Evolutionary conservation across 2,888 invertebrate species (phyloP).

Genomic region (Drosophila peninsularis): DNA sequence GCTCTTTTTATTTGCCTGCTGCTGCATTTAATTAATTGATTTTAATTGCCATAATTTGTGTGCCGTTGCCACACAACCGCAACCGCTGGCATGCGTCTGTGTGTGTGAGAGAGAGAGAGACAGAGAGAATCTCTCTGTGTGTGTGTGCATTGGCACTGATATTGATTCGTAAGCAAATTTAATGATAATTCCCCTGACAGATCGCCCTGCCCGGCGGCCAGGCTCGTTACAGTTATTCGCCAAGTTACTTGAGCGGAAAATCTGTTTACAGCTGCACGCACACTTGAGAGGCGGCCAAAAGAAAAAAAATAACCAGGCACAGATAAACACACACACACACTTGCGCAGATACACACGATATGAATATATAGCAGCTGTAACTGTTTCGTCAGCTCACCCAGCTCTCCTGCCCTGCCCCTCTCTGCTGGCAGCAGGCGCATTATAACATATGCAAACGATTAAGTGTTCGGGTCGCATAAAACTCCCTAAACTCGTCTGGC

Average conservation of each 20-base stretch:
- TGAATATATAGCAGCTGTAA: slow-evolving; percentile 27
- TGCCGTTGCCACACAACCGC: slow-evolving; percentile 79
- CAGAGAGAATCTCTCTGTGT: slow-evolving; percentile 21
- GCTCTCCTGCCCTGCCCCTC: not conserved
- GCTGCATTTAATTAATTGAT: slow-evolving; percentile 82
- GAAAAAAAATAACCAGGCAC: slow-evolving; percentile 24
- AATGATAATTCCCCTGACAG: slow-evolving; percentile 63
- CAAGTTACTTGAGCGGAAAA: slow-evolving; percentile 78
- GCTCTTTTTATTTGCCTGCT: slow-evolving; percentile 54
- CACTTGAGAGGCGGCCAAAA: slow-evolving; percentile 61
- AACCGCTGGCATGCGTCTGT: slow-evolving; percentile 58
- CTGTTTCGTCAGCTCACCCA: slow-evolving; percentile 8
- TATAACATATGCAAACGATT: slow-evolving; percentile 52
- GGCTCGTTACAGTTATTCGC: slow-evolving; percentile 77
- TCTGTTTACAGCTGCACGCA: slow-evolving; percentile 81
- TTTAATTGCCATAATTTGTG: slow-evolving; percentile 82
- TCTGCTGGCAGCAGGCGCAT: slow-evolving; percentile 26
- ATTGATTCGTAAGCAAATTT: slow-evolving; percentile 79
- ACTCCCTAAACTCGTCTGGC: slow-evolving; percentile 55
- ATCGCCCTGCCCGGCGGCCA: slow-evolving; percentile 7
- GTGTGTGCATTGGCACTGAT: slow-evolving; percentile 63
- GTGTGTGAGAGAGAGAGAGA: slow-evolving; percentile 15
- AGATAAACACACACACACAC: slow-evolving; percentile 24
- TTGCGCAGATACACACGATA: slow-evolving; percentile 20
- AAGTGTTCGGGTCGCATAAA: slow-evolving; percentile 50